phyloP scores from a whole-genome alignment of 2,888 invertebrate species.

The Pheosia tremula region DNA sequence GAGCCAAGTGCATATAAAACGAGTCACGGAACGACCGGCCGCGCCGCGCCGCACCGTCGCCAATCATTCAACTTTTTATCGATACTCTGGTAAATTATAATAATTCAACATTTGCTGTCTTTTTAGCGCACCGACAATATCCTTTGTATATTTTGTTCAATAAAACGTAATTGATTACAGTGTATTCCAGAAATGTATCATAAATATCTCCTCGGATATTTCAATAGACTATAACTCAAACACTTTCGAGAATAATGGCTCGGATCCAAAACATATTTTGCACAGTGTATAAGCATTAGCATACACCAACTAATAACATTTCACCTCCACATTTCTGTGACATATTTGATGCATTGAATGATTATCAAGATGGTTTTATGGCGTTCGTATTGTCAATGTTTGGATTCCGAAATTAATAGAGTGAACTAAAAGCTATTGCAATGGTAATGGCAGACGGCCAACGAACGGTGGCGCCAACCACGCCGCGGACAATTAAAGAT shows the following conservation, averaged over 20 bases:
- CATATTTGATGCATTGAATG: constrained; percentile 47
- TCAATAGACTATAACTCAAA: constrained; percentile 43
- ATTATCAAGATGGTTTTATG: constrained; percentile 50
- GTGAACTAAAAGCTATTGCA: constrained; percentile 55
- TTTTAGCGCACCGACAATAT: constrained; percentile 20
- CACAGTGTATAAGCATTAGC: constrained; percentile 35
- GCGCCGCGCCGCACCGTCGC: constrained; percentile 48
- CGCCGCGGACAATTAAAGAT: constrained; percentile 69
- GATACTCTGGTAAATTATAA: constrained; percentile 47
- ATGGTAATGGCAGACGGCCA: constrained; percentile 77
- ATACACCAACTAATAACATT: constrained; percentile 42
- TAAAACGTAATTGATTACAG: constrained; percentile 45
- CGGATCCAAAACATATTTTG: constrained; percentile 52
- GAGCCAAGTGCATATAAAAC: constrained; percentile 74
- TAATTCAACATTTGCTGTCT: constrained; percentile 37
- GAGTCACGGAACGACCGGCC: constrained; percentile 43
- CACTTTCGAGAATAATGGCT: constrained; percentile 47
- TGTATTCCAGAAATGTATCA: constrained; percentile 44
- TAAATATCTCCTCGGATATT: constrained; percentile 49
- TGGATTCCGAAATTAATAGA: constrained; percentile 65
- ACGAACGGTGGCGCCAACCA: constrained; percentile 67
- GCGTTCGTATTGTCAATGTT: constrained; percentile 51
- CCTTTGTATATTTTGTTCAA: constrained; percentile 38
- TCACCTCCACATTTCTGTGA: constrained; percentile 44
- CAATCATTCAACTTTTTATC: constrained; percentile 55